Evolutionary conservation across 2,888 invertebrate species (phyloP).

Genomic region (Spicauda simplicius): DNA sequence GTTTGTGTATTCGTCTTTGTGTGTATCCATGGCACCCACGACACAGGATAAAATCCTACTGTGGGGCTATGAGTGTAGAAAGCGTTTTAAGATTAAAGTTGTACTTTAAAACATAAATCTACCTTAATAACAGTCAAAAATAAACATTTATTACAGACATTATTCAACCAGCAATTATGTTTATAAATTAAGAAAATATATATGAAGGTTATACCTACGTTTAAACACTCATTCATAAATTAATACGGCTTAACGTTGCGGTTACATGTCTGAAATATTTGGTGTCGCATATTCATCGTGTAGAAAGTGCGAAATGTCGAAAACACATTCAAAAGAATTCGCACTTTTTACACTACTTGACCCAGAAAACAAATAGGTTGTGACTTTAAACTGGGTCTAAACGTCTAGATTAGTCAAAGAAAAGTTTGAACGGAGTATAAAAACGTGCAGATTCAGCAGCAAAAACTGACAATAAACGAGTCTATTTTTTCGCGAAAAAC

Average conservation of each 20-base stretch:
- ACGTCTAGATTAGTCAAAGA: slow-evolving; percentile 18
- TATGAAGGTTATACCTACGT: neutral
- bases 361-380: slow-evolving; percentile 27
- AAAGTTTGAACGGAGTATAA: neutral
- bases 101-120: no score
- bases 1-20: no score
- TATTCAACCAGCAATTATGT: neutral
- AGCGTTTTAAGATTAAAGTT: no score
- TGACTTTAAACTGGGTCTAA: slow-evolving; percentile 18
- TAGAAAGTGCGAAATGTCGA: slow-evolving; percentile 15
- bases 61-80: no score
- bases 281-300: neutral
- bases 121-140: no score
- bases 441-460: neutral
- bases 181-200: neutral
- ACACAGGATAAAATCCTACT: no score
- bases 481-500: slow-evolving; percentile 45
- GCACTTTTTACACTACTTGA: slow-evolving; percentile 29
- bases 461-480: slow-evolving; percentile 27
- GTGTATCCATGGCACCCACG: no score
- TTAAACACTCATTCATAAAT: neutral
- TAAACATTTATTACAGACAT: no score
- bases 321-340: slow-evolving; percentile 10
- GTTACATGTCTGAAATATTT: slow-evolving; percentile 3
- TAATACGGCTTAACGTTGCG: neutral